These are phyloP conservation scores for Drosophila rellima DNA, from an alignment of 2,888 invertebrate genomes.

Conservation along the genomic window DNA sequence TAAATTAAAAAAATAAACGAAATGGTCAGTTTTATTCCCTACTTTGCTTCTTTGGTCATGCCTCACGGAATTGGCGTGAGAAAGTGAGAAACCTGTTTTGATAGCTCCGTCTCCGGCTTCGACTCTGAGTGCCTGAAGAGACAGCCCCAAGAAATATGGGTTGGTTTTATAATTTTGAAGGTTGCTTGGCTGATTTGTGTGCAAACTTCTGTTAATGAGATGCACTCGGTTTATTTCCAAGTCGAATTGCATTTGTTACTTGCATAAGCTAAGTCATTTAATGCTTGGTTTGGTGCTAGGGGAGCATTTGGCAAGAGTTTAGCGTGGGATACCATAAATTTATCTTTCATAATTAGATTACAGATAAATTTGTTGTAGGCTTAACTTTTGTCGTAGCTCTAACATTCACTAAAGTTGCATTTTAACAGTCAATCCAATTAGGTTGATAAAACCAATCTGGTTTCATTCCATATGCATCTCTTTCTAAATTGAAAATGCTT, in stretches of 20 bases:
- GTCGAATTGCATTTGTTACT: slow-evolving; percentile 44
- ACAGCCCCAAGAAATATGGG: slow-evolving; percentile 36
- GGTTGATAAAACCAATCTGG: slow-evolving; percentile 16
- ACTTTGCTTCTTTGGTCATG: slow-evolving; percentile 46
- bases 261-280: slow-evolving; percentile 44
- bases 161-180: slow-evolving; percentile 42
- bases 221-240: slow-evolving; percentile 39
- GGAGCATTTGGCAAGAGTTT: slow-evolving; percentile 4
- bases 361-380: slow-evolving; percentile 25
- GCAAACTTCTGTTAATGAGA: slow-evolving; percentile 48
- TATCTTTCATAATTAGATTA: slow-evolving; percentile 39
- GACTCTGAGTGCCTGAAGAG: not conserved
- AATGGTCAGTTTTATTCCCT: slow-evolving; percentile 31
- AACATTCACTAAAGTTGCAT: slow-evolving; percentile 27
- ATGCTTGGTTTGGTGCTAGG: slow-evolving; percentile 29
- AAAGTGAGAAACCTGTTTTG: slow-evolving; percentile 78
- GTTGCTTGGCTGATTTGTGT: slow-evolving; percentile 48
- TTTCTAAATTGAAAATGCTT: slow-evolving; percentile 28
- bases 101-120: slow-evolving; percentile 16
- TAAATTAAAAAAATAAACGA: slow-evolving; percentile 32
- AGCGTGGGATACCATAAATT: slow-evolving; percentile 36
- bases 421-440: slow-evolving; percentile 43
- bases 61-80: slow-evolving; percentile 75
- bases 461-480: slow-evolving; percentile 44
- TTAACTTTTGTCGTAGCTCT: slow-evolving; percentile 7